phyloP scores from a whole-genome alignment of 2,888 invertebrate genomes.

The Tetragonula carbonaria region DNA sequence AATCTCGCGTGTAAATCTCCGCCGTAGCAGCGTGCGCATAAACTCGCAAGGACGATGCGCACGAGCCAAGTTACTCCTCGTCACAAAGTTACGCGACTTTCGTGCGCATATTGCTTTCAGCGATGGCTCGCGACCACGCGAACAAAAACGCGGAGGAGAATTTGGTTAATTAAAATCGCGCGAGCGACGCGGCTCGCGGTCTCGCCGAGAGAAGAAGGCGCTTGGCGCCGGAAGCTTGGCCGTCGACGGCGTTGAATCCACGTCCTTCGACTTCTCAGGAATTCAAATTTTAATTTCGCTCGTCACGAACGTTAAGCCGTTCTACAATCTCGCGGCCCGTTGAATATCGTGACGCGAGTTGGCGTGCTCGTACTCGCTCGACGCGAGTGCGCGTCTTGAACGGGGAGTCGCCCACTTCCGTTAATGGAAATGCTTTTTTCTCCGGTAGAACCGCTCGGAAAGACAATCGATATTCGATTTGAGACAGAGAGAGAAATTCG shows the following conservation, averaged over 20 bases:
- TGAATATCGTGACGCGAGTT: conserved; percentile 13
- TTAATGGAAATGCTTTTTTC: conserved; percentile 33
- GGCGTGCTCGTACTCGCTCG: neutral
- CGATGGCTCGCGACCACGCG: conserved; percentile 44
- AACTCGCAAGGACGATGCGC: conserved; percentile 9
- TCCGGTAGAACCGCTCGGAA: neutral
- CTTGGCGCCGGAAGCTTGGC: conserved; percentile 9
- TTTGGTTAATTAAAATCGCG: conserved; percentile 76
- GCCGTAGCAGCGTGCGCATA: conserved; percentile 10
- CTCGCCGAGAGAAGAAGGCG: conserved; percentile 28
- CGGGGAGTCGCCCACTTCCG: conserved; percentile 16
- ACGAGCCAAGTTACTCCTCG: neutral
- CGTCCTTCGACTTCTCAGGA: conserved; percentile 12
- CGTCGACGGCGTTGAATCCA: conserved; percentile 39
- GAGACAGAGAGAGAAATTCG: too few relatives aligned
- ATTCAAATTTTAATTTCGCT: conserved; percentile 54
- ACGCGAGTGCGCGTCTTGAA: conserved; percentile 23
- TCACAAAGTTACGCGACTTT: conserved; percentile 16
- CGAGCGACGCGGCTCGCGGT: conserved; percentile 52
- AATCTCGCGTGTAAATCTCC: neutral
- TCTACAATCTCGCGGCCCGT: conserved; percentile 43
- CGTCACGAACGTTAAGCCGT: conserved; percentile 29
- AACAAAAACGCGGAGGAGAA: conserved; percentile 61
- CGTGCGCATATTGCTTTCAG: conserved; percentile 54
- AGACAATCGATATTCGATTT: conserved; percentile 27